Base-by-base conservation (phyloP, 2,797 vertebrate genomes). In the Gambelia wislizenii region DNA sequence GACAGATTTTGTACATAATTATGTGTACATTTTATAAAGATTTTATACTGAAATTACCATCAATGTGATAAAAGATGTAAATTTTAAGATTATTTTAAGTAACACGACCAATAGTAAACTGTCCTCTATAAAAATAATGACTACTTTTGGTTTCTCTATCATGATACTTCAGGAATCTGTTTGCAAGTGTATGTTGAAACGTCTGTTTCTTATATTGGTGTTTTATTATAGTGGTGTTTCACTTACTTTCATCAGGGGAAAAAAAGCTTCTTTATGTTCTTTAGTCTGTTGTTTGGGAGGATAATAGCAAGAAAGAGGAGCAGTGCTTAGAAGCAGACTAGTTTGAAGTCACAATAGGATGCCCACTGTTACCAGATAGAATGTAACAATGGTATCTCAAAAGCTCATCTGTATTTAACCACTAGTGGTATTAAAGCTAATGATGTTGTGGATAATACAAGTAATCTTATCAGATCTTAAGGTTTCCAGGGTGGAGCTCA, bases 311-410 rank as follows among this genome's bases (percentile, higher is more conserved):
- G 85, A 59, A 92, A 93, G 36, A 94, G 44, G 72, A 91, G n/a
- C 33, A 22, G 77, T 76, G 54, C 64, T 49, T 90, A 83, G 89
- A 94, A 93, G 90, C 86, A 89, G 91, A 91, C 59, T 61, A 88
- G 47, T 70, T 79, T 87, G 84, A 91, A 94, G 85, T 91, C 93
- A 92, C 92, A 89, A 90, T 39, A 94, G 90, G 89, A 82, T 94
- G 88, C 94, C 90, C 93, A 85, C 89, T 91, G 89, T 93, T 94
- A 76, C 3, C 91, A 94, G 94, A 94, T 94, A 94, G 89, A 91
- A 64, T 0, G 88, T 92, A 94, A 95, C 95, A 96, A 95, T 95
- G 77, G 52, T 95, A 94, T 95, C 94, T 92, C 91, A 94, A 93
- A 76, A 93, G 89, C 82, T 85, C 89, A 87, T 94, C 94, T 95